Evolutionary conservation across 2,797 vertebrate species (phyloP).

Genomic region (Parotocinclus haroldoi): DNA sequence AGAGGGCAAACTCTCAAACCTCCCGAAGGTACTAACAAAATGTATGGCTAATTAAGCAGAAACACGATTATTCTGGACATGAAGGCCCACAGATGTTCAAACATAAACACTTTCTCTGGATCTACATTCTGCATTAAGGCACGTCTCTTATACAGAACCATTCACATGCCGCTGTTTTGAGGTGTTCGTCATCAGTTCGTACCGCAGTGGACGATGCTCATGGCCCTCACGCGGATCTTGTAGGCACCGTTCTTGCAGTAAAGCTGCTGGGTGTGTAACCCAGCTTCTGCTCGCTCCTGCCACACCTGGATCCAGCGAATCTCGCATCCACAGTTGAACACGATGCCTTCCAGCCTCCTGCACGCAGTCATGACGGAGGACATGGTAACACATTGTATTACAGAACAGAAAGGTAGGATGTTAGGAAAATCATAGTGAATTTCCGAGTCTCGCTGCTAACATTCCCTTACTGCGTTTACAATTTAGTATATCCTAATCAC

Average conservation of each 20-base stretch:
- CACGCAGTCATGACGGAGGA: neutral
- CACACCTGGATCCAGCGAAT: constrained; percentile 99
- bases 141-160: no score
- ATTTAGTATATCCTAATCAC: no score
- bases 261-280: constrained; percentile 83
- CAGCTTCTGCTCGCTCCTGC: constrained; percentile 88
- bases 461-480: no score
- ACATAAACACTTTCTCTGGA: no score
- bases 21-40: neutral
- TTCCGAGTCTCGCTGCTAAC: no score
- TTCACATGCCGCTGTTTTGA: neutral
- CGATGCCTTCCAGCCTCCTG: constrained; percentile 88
- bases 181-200: constrained; percentile 61
- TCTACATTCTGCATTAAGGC: no score
- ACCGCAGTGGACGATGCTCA: constrained; percentile 96
- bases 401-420: no score
- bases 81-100: no score
- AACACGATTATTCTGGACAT: no score
- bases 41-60: no score
- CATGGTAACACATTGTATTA: no score
- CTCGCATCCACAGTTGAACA: constrained; percentile 92
- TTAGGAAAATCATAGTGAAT: no score
- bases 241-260: constrained; percentile 82
- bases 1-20: neutral
- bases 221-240: constrained; percentile 81